Conservation (phyloP, 2,888 invertebrate genomes). For the Epiblema foenella region DNA sequence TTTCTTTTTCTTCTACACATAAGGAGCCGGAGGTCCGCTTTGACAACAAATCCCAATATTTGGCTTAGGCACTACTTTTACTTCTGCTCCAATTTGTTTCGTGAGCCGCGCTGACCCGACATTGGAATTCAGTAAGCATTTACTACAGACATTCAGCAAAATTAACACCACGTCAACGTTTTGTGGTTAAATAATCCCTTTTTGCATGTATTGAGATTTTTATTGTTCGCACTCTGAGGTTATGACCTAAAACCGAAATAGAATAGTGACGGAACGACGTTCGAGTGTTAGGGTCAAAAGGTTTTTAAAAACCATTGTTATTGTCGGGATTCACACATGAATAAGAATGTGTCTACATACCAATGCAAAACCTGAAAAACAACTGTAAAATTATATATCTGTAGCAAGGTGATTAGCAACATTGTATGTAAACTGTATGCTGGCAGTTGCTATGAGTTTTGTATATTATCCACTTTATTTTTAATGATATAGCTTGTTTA, state of each 20-base stretch:
- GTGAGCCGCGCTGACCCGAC: slow-evolving; percentile 3
- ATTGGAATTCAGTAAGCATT: slow-evolving; percentile 2
- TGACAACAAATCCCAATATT: too few relatives aligned
- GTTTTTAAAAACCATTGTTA: background rate
- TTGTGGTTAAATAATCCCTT: background rate
- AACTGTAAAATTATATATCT: too few relatives aligned
- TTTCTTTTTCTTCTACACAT: too few relatives aligned
- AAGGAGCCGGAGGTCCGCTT: too few relatives aligned
- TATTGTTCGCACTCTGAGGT: background rate
- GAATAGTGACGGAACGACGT: background rate
- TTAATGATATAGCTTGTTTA: too few relatives aligned
- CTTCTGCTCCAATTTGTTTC: background rate
- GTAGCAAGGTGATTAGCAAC: too few relatives aligned
- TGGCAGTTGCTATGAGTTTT: too few relatives aligned
- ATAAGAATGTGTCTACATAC: background rate
- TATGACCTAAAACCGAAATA: background rate
- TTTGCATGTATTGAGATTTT: background rate
- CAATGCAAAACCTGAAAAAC: background rate
- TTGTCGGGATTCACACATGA: background rate
- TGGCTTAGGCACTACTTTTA: too few relatives aligned
- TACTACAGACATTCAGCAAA: slow-evolving; percentile 4
- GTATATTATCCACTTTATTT: too few relatives aligned
- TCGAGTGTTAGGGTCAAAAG: background rate
- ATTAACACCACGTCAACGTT: slow-evolving; percentile 4
- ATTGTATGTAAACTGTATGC: too few relatives aligned